Evolutionary conservation across 2,113 vertebrate genomes (phyloP), one percentile per base, ranked within the genome.

Genomic region (Lasiurus borealis): DNA sequence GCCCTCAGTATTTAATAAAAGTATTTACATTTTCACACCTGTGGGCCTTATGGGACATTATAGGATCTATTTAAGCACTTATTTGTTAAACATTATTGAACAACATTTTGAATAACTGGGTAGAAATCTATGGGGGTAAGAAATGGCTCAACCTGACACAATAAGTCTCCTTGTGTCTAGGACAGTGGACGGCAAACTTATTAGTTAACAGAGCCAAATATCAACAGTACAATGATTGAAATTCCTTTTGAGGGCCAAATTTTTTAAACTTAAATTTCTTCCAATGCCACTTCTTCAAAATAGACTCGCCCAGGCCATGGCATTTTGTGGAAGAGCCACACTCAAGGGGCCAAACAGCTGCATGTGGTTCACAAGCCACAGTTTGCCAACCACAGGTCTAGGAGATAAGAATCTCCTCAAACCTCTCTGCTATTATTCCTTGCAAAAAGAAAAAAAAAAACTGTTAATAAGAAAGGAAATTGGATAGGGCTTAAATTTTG

Each of bases 381-480:
- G 48, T 48, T 48, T 48, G 48, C 48, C 48, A 12, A 11, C 48
- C 48, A 48, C 10, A 2, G 48, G 15, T 48, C 40, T 29, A 68
- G 13, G 57, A n/a, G 8, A 44, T 71, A 77, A 68, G 48, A 87
- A 83, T 83, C 25, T 21, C 48, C n/a, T 75, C 40, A 72, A 52
- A 50, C 11, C 8, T 52, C 48, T 82, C 57, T 50, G n/a, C 14
- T 69, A 19, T 21, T 64, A 13, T 82, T 75, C 76, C 69, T 95
- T 68, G 50, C 50, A 34, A 54, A 80, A 62, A 34, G 27, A 40
- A n/a, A 15, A 8, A 15, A 8, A 44, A 14, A 18, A 80, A 57
- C 48, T 72, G 52, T 25, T 88, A 77, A 71, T 71, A 69, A 88
- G 18, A 82, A 89, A 64, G 88, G 19, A 78, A 92, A 54, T 34